phyloP scores from a whole-genome alignment of 2,888 invertebrate species.

The Eupithecia inturbata region DNA sequence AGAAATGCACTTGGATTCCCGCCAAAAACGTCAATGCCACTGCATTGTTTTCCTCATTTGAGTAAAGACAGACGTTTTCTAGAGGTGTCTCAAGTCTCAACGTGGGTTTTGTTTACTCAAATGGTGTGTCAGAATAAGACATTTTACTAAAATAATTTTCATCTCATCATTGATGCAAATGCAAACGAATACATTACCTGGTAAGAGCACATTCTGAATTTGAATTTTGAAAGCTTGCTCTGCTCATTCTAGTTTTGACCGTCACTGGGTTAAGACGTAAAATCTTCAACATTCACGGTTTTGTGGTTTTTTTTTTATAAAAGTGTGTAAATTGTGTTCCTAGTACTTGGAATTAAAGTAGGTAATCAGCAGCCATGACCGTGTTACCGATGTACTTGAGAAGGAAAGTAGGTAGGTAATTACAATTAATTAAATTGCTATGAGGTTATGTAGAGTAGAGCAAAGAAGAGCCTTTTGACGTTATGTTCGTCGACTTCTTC shows the following conservation, averaged over 20 bases:
- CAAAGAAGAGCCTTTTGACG: neutral
- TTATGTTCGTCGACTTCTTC: too few relatives aligned
- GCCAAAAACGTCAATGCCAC: constrained; percentile 39
- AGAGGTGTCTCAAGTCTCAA: constrained; percentile 14
- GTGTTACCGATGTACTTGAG: constrained; percentile 33
- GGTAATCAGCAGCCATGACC: constrained; percentile 28
- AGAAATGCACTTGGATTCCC: constrained; percentile 39
- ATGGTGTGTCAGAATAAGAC: constrained; percentile 26
- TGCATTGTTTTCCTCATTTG: constrained; percentile 31
- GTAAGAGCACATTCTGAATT: constrained; percentile 6
- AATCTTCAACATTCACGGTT: neutral
- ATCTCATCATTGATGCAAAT: constrained; percentile 21
- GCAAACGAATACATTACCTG: constrained; percentile 8
- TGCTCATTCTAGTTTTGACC: constrained; percentile 22
- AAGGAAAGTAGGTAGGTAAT: constrained; percentile 20
- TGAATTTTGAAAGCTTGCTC: constrained; percentile 12
- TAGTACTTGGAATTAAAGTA: neutral
- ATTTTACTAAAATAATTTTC: constrained; percentile 14
- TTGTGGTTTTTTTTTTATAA: neutral
- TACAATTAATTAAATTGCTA: constrained; percentile 2
- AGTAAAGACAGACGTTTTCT: constrained; percentile 20
- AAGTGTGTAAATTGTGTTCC: constrained; percentile 1
- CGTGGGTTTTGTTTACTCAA: constrained; percentile 29
- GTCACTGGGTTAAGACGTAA: constrained; percentile 10
- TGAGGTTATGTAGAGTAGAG: constrained; percentile 13